Conservation (phyloP, 1,140 invertebrate genomes). For the Scaptodrosophila lebanonensis region DNA sequence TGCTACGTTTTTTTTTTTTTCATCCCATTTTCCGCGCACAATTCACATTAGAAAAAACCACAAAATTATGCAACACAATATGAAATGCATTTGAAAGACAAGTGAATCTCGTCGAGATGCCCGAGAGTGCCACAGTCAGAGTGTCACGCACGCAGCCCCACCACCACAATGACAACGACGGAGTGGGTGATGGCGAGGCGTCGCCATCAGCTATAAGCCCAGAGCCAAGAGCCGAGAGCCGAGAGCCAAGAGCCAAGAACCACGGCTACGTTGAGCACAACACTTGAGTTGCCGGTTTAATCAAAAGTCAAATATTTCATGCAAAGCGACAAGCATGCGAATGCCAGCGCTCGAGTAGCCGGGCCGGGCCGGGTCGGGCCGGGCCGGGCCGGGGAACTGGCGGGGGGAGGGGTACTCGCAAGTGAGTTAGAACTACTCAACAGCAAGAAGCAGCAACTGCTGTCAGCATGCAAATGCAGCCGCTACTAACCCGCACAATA, state of each 20-base stretch:
- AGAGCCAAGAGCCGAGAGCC: neutral
- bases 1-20: conserved; percentile 4
- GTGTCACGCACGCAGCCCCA: neutral
- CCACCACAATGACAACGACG: neutral
- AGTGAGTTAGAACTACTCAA: conserved; percentile 19
- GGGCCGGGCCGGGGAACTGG: conserved; percentile 9
- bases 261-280: conserved; percentile 29
- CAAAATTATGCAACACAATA: conserved; percentile 73
- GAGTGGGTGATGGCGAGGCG: too few species aligned
- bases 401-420: neutral
- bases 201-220: too few species aligned
- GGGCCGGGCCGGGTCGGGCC: conserved; percentile 1
- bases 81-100: conserved; percentile 72
- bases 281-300: conserved; percentile 73
- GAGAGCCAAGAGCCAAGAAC: conserved; percentile 2
- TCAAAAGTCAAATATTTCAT: conserved; percentile 75
- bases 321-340: conserved; percentile 48
- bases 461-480: conserved; percentile 69
- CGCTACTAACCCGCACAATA: conserved; percentile 56
- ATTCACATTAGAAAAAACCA: conserved; percentile 63
- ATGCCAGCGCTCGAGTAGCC: conserved; percentile 1
- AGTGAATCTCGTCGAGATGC: conserved; percentile 71
- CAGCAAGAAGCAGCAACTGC: conserved; percentile 63
- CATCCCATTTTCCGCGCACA: conserved; percentile 16
- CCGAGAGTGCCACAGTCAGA: conserved; percentile 23